These are phyloP conservation scores for Ichneumoninae sp. DNA, from an alignment of 2,888 invertebrate genomes.

Conservation along the genomic window DNA sequence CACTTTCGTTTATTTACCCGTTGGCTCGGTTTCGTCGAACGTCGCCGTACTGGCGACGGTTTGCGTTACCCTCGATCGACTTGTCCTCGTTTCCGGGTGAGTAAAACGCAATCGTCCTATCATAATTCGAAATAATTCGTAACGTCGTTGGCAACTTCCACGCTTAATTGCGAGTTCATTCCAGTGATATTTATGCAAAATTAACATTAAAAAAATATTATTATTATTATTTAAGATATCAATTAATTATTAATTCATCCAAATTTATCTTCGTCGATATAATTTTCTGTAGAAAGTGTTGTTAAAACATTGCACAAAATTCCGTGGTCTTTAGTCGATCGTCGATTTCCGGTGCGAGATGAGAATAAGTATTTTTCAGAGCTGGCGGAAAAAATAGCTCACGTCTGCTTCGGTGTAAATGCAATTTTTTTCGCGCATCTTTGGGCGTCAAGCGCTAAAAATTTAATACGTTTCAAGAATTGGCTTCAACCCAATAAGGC, in stretches of 20 bases:
- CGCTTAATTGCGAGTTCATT: background rate
- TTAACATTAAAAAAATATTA: background rate
- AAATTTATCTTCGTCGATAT: no score
- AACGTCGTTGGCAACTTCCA: background rate
- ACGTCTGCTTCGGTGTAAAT: no score
- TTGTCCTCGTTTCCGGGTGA: slow-evolving; percentile 70
- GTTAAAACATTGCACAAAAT: no score
- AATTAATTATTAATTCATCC: no score
- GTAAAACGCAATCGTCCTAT: slow-evolving; percentile 28
- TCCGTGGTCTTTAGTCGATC: background rate
- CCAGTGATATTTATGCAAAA: background rate
- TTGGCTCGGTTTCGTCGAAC: slow-evolving; percentile 78
- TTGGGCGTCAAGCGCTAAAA: background rate
- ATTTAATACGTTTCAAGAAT: background rate
- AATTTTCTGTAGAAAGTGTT: no score
- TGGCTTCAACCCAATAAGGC: background rate
- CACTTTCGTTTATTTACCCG: slow-evolving; percentile 78
- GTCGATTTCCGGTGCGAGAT: slow-evolving; percentile 11
- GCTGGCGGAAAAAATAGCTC: background rate
- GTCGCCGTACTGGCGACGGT: slow-evolving; percentile 79
- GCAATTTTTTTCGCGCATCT: no score
- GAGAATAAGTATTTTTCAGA: background rate
- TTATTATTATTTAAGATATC: no score
- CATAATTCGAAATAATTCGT: background rate
- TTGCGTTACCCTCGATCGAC: slow-evolving; percentile 76